These are phyloP conservation scores for Brachyopa scutellaris DNA, from an alignment of 2,888 invertebrate species.

Conservation along the genomic window DNA sequence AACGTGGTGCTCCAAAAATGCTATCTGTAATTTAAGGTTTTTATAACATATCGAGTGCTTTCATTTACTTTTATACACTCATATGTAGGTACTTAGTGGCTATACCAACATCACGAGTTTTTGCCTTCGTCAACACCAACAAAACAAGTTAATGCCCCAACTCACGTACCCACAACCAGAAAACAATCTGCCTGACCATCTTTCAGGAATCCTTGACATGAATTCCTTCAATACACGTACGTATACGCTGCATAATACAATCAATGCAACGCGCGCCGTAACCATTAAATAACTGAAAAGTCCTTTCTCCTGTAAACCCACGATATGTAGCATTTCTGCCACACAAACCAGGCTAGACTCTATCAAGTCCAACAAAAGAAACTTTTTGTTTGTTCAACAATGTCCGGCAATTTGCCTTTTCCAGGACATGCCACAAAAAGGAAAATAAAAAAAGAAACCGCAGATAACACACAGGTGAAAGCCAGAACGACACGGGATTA, in stretches of 20 bases:
- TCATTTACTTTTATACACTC: too few relatives aligned
- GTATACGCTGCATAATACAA: constrained; percentile 33
- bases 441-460: constrained; percentile 4
- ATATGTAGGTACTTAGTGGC: too few relatives aligned
- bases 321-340: background rate
- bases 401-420: constrained; percentile 47
- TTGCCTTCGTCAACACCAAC: too few relatives aligned
- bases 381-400: constrained; percentile 52
- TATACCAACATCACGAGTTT: too few relatives aligned
- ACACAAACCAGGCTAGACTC: background rate
- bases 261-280: constrained; percentile 8
- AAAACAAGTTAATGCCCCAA: background rate
- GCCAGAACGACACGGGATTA: constrained; percentile 27
- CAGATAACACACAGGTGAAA: constrained; percentile 27
- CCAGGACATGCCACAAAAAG: constrained; percentile 23
- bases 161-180: background rate
- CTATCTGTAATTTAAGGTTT: too few relatives aligned
- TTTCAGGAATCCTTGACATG: constrained; percentile 43
- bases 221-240: constrained; percentile 1
- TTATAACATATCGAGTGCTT: too few relatives aligned
- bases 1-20: too few relatives aligned
- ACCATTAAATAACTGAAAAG: constrained; percentile 18
- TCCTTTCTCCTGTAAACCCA: background rate
- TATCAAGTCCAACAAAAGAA: background rate
- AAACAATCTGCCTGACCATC: background rate